A percentile compares a stretch with the other conserved stretches of the same genome.
These are phyloP conservation scores for Acleris emargana DNA, from an alignment of 2,888 invertebrate species.

Conservation along the genomic window DNA sequence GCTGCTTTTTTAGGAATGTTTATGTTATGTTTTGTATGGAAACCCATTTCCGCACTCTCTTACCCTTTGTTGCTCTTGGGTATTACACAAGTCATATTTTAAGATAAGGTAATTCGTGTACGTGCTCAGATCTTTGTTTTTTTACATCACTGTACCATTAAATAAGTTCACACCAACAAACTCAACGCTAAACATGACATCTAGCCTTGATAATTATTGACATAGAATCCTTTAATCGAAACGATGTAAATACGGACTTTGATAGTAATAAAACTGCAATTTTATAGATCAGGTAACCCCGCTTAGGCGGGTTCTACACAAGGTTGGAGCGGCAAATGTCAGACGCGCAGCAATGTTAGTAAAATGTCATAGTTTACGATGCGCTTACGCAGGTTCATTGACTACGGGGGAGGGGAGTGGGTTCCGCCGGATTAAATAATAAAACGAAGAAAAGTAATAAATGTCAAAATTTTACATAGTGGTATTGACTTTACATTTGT, in stretches of 20 bases:
- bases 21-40: too few species aligned
- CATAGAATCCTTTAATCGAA: not conserved
- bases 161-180: too few species aligned
- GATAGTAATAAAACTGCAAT: conserved; percentile 47
- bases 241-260: conserved; percentile 22
- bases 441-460: not conserved
- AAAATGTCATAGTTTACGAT: conserved; percentile 75
- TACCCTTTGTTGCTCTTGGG: too few species aligned
- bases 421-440: not conserved
- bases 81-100: too few species aligned
- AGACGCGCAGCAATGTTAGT: conserved; percentile 60
- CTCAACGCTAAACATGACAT: too few species aligned
- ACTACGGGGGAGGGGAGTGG: conserved; percentile 41
- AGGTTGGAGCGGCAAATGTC: conserved; percentile 66
- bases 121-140: too few species aligned
- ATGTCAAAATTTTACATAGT: too few species aligned
- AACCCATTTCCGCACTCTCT: too few species aligned
- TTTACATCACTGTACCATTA: too few species aligned
- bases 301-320: conserved; percentile 52
- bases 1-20: too few species aligned
- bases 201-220: conserved; percentile 21
- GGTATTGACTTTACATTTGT: too few species aligned
- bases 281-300: conserved; percentile 51
- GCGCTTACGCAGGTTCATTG: conserved; percentile 66
- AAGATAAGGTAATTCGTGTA: too few species aligned